Percentiles rank a stretch among this genome's conserved stretches.
Evolutionary conservation across 2,113 vertebrate genomes (phyloP).

Genomic region (Ifrita kowaldi): DNA sequence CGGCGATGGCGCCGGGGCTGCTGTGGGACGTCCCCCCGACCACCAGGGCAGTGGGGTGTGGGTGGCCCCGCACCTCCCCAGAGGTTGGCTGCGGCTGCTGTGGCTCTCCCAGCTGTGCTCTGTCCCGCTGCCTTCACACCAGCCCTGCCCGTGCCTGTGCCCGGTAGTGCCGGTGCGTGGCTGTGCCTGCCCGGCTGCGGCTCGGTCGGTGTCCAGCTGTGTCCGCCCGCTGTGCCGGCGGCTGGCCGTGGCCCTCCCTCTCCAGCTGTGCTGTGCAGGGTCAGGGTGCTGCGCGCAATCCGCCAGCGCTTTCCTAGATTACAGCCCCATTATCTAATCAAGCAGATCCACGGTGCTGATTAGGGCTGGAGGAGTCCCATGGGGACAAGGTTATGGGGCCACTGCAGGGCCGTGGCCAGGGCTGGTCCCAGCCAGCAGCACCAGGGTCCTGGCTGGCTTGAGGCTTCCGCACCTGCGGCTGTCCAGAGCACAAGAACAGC

Average conservation of each 20-base stretch:
- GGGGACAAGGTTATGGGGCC: constrained; percentile 55
- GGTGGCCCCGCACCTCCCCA: rapidly evolving
- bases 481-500: not conserved
- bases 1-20: rapidly evolving
- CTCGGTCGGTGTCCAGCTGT: not conserved
- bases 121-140: rapidly evolving
- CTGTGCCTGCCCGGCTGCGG: not conserved
- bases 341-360: not conserved
- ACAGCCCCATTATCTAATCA: constrained; percentile 57
- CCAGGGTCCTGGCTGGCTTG: not conserved
- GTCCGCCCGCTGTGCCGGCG: rapidly evolving
- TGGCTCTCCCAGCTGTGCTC: not conserved
- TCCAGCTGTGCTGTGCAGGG: constrained; percentile 20
- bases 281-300: not conserved
- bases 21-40: rapidly evolving
- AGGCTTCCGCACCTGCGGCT: rapidly evolving
- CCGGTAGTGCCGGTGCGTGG: rapidly evolving
- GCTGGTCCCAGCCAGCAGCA: not conserved
- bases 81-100: rapidly evolving
- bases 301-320: constrained; percentile 38
- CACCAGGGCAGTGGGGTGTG: rapidly evolving
- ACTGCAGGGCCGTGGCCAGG: rapidly evolving
- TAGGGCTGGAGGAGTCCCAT: not conserved
- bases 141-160: rapidly evolving
- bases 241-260: not conserved